phyloP scores from a whole-genome alignment of 2,113 vertebrate genomes.

The Sebastes fasciatus region DNA sequence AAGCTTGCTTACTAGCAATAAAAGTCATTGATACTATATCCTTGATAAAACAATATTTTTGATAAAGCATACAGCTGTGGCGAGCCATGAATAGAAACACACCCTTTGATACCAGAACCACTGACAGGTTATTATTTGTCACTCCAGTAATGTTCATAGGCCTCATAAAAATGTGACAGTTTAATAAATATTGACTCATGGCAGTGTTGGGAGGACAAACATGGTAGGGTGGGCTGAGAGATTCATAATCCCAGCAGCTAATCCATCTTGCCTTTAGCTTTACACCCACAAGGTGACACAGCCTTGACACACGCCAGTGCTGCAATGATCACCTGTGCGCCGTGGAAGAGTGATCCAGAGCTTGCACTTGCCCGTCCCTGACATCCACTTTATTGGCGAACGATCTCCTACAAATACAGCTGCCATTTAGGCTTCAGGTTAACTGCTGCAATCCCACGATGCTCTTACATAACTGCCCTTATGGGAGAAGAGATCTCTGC shows the following conservation, averaged over 20 bases:
- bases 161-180: slow-evolving; percentile 42
- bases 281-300: slow-evolving; percentile 35
- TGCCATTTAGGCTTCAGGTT: slow-evolving; percentile 60
- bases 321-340: slow-evolving; percentile 33
- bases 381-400: slow-evolving; percentile 62
- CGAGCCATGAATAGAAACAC: slow-evolving; percentile 5
- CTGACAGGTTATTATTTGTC: slow-evolving; percentile 28
- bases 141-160: slow-evolving; percentile 20
- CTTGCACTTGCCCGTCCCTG: slow-evolving; percentile 58
- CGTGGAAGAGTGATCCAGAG: slow-evolving; percentile 41
- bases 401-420: slow-evolving; percentile 28
- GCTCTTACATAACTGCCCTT: slow-evolving; percentile 40
- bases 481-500: slow-evolving; percentile 43
- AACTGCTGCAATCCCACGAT: slow-evolving; percentile 48
- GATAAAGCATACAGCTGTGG: not conserved
- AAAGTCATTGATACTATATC: not conserved
- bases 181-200: slow-evolving; percentile 42
- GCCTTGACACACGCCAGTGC: slow-evolving; percentile 32
- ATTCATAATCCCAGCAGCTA: slow-evolving; percentile 52
- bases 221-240: not conserved
- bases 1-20: not conserved
- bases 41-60: slow-evolving; percentile 1
- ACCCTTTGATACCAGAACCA: slow-evolving; percentile 5
- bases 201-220: slow-evolving; percentile 12
- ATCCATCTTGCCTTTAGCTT: slow-evolving; percentile 58